A percentile compares a stretch with the other conserved stretches of the same genome.
phyloP scores from a whole-genome alignment of 2,888 invertebrate species.

The Conistra vaccinii region DNA sequence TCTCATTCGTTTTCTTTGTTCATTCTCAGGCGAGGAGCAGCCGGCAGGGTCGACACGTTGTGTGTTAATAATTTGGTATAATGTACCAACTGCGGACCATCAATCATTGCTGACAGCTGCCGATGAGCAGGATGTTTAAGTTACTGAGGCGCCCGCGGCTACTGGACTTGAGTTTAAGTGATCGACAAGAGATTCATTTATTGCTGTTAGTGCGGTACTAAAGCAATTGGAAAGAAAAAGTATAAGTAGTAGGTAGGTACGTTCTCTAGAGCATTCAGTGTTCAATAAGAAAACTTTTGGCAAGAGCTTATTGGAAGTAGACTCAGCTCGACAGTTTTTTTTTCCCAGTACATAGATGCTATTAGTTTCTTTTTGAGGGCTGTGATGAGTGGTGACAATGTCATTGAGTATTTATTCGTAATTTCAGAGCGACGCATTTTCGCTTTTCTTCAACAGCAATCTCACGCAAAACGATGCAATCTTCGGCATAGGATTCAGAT shows the following conservation, averaged over 20 bases:
- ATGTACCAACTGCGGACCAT: constrained; percentile 55
- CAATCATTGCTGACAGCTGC: constrained; percentile 60
- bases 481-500: not conserved
- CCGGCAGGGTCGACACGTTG: constrained; percentile 12
- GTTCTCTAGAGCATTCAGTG: not conserved
- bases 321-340: not conserved
- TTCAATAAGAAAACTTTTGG: not conserved
- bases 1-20: constrained; percentile 8
- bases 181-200: constrained; percentile 37
- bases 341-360: not conserved
- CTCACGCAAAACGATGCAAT: not conserved
- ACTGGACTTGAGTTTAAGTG: constrained; percentile 46
- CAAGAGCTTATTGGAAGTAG: not conserved
- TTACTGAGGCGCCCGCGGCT: constrained; percentile 54
- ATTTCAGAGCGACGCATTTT: not conserved
- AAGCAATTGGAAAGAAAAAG: not conserved
- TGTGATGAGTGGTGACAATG: not conserved
- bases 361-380: not conserved
- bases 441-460: not conserved
- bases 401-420: not conserved
- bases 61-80: constrained; percentile 53
- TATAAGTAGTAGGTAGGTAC: too few relatives aligned
- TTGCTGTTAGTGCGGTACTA: constrained; percentile 5
- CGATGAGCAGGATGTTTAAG: constrained; percentile 63
- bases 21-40: not conserved